phyloP scores from a whole-genome alignment of 2,113 vertebrate genomes.

The Hydrolagus affinis region DNA sequence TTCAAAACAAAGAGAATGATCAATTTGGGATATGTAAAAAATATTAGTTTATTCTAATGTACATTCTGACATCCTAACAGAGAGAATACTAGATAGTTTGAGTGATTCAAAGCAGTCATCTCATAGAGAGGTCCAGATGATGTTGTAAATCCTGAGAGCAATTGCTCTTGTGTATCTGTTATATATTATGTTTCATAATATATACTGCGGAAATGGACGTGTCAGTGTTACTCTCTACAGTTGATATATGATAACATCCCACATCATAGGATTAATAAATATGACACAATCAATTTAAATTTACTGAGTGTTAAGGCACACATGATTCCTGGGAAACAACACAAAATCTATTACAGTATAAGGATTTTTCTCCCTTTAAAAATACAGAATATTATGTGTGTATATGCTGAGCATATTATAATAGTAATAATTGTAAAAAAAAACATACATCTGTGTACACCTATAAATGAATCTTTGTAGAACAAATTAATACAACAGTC shows the following conservation, averaged over 20 bases:
- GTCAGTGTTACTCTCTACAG: neutral
- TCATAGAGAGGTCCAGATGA: neutral
- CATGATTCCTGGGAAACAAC: neutral
- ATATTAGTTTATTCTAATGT: neutral
- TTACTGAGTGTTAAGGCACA: neutral
- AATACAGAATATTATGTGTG: neutral
- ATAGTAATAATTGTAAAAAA: no score
- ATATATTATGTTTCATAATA: neutral
- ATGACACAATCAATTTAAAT: neutral
- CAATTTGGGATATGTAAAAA: neutral
- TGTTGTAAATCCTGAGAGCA: neutral
- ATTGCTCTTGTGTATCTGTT: neutral
- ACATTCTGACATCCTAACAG: neutral
- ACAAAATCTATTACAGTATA: neutral
- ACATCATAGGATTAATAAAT: neutral
- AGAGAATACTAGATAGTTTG: neutral
- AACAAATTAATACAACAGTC: no score
- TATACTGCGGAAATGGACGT: neutral
- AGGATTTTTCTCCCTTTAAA: neutral
- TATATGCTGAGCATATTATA: no score
- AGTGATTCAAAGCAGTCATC: neutral
- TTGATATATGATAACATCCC: neutral
- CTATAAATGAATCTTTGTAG: no score
- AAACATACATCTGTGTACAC: no score
- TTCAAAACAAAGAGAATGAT: neutral